Base-by-base conservation (phyloP, 2,113 vertebrate species). In the Geothlypis trichas region DNA sequence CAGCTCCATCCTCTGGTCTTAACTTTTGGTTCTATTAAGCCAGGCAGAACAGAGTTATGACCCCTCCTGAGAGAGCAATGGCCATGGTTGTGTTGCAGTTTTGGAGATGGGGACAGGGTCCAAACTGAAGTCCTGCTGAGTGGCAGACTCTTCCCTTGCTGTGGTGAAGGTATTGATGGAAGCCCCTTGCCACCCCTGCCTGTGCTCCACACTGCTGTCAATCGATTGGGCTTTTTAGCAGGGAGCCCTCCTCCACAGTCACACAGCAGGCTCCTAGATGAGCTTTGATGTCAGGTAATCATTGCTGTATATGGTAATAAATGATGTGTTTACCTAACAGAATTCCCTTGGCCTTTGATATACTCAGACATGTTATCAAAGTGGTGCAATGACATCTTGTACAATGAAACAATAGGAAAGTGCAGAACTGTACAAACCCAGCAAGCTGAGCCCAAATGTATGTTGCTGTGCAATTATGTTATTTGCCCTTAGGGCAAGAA, bases 281-380 rank as follows among this genome's bases (percentile, higher is more conserved):
- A 96, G 95, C 86, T 96, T 95, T 94, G 85, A 95, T 96, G 95
- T 95, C 96, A 94, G 85, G 95, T 97, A 96, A 95, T 95, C 90
- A 97, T 96, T 94, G 90, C 93, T 90, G 72, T 90, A 75, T 88
- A 90, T 86, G 94, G 88, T 91, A 97, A 97, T 96, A 95, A 96
- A 96, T 96, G 78, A 95, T 95, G 88, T 97, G 95, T 96, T 96
- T 96, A 95, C 90, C 90, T 93, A 96, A 95, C 65, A 86, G 93
- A 95, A 97, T 90, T 96, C 93, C 85, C 95, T 44, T 94, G 96
- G 95, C 73, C 90, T 96, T 95, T 96, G 88, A 94, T 96, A 90
- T 44, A 61, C 47, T 86, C 90, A 95, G 92, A 94, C 42, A 28
- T 11, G 47, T 68, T 96, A 96, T 96, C 93, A 94, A 92, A 96